Evolutionary conservation across 2,888 invertebrate species (phyloP), one percentile per base, ranked within the genome.

Genomic region (Acrocera orbiculus): DNA sequence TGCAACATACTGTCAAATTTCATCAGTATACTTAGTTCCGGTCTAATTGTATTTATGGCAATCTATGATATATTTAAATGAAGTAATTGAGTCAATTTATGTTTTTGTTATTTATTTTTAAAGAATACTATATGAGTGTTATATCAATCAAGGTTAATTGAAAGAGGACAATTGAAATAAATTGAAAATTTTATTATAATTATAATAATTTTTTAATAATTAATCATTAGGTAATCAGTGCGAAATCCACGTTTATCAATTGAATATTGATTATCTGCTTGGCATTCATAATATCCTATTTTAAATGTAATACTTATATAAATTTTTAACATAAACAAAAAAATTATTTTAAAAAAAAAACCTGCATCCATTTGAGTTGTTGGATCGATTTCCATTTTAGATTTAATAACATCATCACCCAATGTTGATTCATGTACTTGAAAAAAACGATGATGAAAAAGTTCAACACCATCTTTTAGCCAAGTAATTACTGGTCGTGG

Each of bases 361-460:
- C 89, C 89, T 16, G 87, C 87, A 56, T 90, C 89, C 86, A 87
- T 89, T 65, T 90, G 89, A 5, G 89, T 86, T 1, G 89, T 89
- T 2, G 90, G 90, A 56, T 89, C 89, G 32, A 90, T 90, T 64
- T 90, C 90, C 54, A 90, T 69, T 66, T 90, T 90, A 11, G 86
- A 86, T 58, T 89, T 89, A 25, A 87, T 78, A 42, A 72, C 74
- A 49, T 85, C 80, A 4, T 71, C 67, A 16, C 75, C 81, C 41
- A 79, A 73, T 46, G 75, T 73, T 73, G 86, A 85, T 60, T 87
- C 87, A 59, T 87, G 87, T 58, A 85, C 87, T 59, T 87, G 85
- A 47, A 87, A 64, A 60, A 86, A 86, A 40, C 78, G 72, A 64
- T 89, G 87, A 10, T 82, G 76, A 51, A 85, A 87, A 47, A 92